phyloP scores from a whole-genome alignment of 2,888 invertebrate species.

The Hetaerina titia region DNA sequence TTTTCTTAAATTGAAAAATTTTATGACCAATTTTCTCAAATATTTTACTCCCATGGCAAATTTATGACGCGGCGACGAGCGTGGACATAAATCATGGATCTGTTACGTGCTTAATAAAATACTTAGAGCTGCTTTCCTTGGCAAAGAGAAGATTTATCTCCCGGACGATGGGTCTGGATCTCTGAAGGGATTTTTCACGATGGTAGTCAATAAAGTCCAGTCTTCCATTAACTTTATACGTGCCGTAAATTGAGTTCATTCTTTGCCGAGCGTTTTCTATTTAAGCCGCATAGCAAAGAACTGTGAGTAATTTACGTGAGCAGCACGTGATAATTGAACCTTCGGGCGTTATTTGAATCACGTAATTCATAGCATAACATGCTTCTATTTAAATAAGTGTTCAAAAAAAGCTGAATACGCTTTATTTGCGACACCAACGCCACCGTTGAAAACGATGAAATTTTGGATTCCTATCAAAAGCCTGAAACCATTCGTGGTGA shows the following conservation, averaged over 20 bases:
- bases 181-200: neutral
- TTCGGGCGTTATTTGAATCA: too few species aligned
- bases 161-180: neutral
- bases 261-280: neutral
- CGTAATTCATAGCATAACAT: too few species aligned
- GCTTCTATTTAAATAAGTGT: too few species aligned
- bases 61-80: neutral
- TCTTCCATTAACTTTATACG: constrained; percentile 27
- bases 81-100: neutral
- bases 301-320: neutral
- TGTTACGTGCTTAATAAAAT: neutral
- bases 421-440: too few species aligned
- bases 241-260: neutral
- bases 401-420: too few species aligned
- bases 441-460: too few species aligned
- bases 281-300: neutral
- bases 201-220: constrained; percentile 20
- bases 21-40: neutral
- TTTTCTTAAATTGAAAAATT: neutral
- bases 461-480: too few species aligned
- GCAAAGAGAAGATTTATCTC: neutral
- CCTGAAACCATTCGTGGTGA: too few species aligned
- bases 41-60: neutral
- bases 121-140: neutral
- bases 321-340: neutral